Evolutionary conservation across 2,888 invertebrate genomes (phyloP).

Genomic region (Brenthis hecate): DNA sequence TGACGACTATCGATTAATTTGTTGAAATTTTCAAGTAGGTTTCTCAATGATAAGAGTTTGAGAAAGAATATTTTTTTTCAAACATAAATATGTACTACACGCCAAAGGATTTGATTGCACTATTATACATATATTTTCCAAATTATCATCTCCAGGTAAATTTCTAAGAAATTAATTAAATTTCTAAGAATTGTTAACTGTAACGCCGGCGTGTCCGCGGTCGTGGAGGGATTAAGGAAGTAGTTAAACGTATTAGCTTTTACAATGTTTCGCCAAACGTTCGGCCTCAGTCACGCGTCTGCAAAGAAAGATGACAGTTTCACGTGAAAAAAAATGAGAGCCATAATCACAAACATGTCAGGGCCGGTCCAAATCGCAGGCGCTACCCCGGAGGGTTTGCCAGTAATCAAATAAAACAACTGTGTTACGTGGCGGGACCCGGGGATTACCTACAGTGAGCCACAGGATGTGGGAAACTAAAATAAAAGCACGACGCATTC

Average conservation of each 20-base stretch:
- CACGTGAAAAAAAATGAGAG: constrained; percentile 38
- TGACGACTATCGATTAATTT: too few relatives aligned
- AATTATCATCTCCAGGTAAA: too few relatives aligned
- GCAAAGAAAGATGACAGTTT: constrained; percentile 39
- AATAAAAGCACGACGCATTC: constrained; percentile 34
- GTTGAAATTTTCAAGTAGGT: too few relatives aligned
- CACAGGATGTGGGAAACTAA: constrained; percentile 37
- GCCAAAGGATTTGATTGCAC: too few relatives aligned
- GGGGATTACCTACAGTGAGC: constrained; percentile 39
- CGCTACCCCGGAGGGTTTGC: constrained; percentile 35
- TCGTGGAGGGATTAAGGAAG: too few relatives aligned
- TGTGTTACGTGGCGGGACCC: constrained; percentile 41
- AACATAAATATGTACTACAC: too few relatives aligned
- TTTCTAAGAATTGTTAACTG: too few relatives aligned
- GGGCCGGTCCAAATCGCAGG: constrained; percentile 32
- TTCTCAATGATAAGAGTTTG: too few relatives aligned
- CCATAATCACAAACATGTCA: constrained; percentile 44
- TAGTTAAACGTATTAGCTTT: not conserved
- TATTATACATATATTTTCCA: not conserved
- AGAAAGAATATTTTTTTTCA: too few relatives aligned
- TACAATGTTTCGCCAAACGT: not conserved
- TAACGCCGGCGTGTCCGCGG: too few relatives aligned
- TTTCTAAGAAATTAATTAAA: too few relatives aligned
- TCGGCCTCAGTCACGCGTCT: constrained; percentile 5
- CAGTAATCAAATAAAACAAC: constrained; percentile 48